Conservation (phyloP, 37 sponge, comb jelly and placozoan genomes). For the Ianthella basta region DNA sequence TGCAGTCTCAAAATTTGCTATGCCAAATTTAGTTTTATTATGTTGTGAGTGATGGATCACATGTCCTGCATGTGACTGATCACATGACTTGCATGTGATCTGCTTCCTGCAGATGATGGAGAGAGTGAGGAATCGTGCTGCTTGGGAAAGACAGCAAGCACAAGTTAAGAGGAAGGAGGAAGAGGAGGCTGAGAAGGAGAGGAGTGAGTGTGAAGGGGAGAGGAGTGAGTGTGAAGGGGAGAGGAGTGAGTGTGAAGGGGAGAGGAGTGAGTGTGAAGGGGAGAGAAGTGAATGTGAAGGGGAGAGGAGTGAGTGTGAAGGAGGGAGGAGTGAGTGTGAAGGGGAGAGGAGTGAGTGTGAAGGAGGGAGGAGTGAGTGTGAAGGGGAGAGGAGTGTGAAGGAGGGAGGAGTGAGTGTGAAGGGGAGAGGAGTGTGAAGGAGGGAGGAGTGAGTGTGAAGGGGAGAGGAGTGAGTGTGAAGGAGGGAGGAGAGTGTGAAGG, state of each 20-base stretch:
- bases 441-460: no score
- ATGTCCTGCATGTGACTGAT: no score
- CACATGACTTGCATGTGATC: no score
- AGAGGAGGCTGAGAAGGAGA: slow-evolving; percentile 86
- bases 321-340: background rate
- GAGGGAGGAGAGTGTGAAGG: no score
- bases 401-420: no score
- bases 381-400: no score
- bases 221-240: background rate
- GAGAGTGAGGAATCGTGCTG: slow-evolving; percentile 66
- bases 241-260: background rate
- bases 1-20: no score
- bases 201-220: slow-evolving; percentile 57
- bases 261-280: background rate
- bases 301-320: background rate
- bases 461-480: no score
- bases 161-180: slow-evolving; percentile 75
- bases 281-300: background rate
- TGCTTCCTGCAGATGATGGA: slow-evolving; percentile 59
- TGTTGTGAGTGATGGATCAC: no score
- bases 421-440: no score
- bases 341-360: background rate
- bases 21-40: no score
- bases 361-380: no score
- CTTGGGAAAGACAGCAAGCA: slow-evolving; percentile 84